These are phyloP conservation scores for Passerculus sandwichensis DNA, from an alignment of 2,797 vertebrate species.

Conservation along the genomic window DNA sequence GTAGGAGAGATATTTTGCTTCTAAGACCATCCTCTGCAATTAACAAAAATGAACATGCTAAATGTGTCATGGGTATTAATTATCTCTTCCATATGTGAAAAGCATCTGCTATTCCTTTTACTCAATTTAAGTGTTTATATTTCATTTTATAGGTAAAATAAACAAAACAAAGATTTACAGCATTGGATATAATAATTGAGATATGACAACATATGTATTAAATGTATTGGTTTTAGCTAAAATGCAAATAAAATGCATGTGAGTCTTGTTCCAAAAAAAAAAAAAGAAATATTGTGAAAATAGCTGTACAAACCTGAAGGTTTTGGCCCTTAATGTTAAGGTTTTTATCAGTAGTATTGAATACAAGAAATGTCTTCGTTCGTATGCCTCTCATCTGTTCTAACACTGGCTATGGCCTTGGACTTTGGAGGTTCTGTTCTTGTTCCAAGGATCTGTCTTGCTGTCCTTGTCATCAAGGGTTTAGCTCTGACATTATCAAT, in stretches of 20 bases:
- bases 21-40: not conserved
- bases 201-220: not conserved
- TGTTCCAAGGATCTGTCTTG: not conserved
- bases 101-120: not conserved
- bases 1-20: not conserved
- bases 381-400: not conserved
- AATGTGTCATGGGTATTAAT: not conserved
- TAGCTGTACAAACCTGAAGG: not conserved
- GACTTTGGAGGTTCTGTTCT: not conserved
- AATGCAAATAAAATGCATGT: not conserved
- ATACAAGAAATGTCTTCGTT: not conserved
- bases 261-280: not conserved
- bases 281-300: not conserved
- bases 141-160: not conserved
- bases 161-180: not conserved
- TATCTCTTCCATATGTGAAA: not conserved
- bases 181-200: not conserved
- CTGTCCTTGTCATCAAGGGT: rapidly evolving
- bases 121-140: not conserved
- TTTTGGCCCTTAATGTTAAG: not conserved
- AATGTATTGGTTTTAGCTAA: not conserved
- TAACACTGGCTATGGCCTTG: not conserved
- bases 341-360: not conserved
- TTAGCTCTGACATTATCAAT: not conserved
- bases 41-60: not conserved